phyloP scores from a whole-genome alignment of 2,113 vertebrate species.

The Oncorhynchus gorbuscha region DNA sequence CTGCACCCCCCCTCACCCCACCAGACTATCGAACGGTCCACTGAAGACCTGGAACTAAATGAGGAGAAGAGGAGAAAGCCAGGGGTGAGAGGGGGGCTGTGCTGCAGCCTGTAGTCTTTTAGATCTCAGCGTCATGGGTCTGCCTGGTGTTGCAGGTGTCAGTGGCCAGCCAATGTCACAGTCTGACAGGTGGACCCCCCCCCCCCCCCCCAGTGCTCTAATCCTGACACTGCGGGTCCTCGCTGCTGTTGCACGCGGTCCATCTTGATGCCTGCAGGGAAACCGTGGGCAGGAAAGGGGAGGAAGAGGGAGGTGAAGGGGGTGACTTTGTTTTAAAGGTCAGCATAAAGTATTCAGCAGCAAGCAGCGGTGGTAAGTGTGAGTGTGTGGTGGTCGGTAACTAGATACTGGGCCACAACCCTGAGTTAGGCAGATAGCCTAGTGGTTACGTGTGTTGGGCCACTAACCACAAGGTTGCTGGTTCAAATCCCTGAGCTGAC shows the following conservation, averaged over 20 bases:
- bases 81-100: no score
- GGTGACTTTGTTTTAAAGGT: slow-evolving; percentile 67
- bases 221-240: slow-evolving; percentile 1
- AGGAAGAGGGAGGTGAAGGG: not conserved
- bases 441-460: no score
- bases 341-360: slow-evolving; percentile 35
- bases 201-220: not conserved
- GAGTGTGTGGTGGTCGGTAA: slow-evolving; percentile 5
- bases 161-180: not conserved
- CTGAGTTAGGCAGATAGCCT: not conserved
- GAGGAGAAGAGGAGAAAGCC: no score
- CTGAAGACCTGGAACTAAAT: no score
- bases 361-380: not conserved
- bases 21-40: no score
- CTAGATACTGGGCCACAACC: not conserved
- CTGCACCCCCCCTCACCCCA: no score
- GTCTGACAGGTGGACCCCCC: not conserved
- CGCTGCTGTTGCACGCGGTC: slow-evolving; percentile 34
- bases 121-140: not conserved
- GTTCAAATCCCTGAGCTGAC: no score
- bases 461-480: no score
- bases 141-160: not conserved
- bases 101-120: not conserved
- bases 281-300: slow-evolving; percentile 20
- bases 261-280: slow-evolving; percentile 29